These are phyloP conservation scores for Hemichromis elongatus DNA, from an alignment of 2,113 vertebrate species.

Conservation along the genomic window DNA sequence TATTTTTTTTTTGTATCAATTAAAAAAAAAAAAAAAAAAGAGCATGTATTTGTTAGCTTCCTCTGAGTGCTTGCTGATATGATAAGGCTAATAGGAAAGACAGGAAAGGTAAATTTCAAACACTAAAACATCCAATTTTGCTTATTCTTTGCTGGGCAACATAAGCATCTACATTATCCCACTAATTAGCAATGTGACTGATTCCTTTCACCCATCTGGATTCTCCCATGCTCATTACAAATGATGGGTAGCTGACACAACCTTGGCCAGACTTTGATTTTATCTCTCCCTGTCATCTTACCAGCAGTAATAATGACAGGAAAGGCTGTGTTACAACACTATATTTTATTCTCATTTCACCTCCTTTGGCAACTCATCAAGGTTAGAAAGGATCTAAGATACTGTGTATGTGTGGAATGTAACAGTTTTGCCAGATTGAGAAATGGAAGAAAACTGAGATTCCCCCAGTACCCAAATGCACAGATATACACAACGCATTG, in stretches of 20 bases:
- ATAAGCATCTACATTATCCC: background rate
- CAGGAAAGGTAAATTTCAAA: background rate
- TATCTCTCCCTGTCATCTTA: background rate
- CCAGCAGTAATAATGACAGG: slow-evolving; percentile 22
- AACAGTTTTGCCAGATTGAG: slow-evolving; percentile 6
- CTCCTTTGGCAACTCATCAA: slow-evolving; percentile 24
- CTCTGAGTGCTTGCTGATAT: background rate
- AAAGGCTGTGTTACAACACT: slow-evolving; percentile 10
- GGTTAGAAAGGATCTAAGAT: background rate
- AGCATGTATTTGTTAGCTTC: background rate
- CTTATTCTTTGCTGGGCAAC: background rate
- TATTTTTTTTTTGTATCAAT: slow-evolving; percentile 14
- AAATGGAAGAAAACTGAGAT: background rate
- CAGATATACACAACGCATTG: background rate
- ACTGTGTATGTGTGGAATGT: background rate
- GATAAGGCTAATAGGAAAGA: background rate
- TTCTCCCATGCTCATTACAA: slow-evolving; percentile 21
- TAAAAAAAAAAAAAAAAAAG: background rate
- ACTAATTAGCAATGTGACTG: background rate
- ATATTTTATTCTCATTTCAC: slow-evolving; percentile 37
- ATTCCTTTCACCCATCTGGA: slow-evolving; percentile 1
- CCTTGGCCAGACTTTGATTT: slow-evolving; percentile 36
- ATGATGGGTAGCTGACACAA: slow-evolving; percentile 13
- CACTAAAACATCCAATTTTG: background rate
- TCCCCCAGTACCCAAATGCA: background rate